Evolutionary conservation across 2,797 vertebrate species (phyloP).

Genomic region (Urocyon cinereoargenteus): DNA sequence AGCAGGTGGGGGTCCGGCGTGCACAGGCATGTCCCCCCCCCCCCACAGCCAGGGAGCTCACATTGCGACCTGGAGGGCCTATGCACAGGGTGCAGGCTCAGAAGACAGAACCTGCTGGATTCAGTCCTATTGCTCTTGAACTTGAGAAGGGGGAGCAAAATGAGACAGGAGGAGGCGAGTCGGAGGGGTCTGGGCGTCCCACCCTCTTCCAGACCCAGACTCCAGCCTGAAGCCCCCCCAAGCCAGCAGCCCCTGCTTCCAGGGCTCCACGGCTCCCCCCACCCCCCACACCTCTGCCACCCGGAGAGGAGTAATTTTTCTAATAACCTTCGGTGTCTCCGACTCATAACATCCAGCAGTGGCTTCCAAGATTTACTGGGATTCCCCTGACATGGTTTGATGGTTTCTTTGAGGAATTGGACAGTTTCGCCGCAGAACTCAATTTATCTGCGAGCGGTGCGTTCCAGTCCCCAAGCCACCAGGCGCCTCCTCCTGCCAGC

Average conservation of each 20-base stretch:
- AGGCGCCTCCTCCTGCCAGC: not conserved
- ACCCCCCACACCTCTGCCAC: accelerated
- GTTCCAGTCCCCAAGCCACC: not conserved
- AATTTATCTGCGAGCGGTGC: accelerated
- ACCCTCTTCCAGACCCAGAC: not conserved
- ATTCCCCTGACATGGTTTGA: not conserved
- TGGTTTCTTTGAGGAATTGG: not conserved
- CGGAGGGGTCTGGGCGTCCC: accelerated
- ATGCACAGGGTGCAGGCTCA: accelerated
- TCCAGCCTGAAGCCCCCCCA: not conserved
- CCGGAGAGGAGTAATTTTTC: not conserved
- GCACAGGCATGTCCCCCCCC: not conserved
- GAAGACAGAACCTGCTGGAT: not conserved
- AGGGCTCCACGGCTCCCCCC: accelerated
- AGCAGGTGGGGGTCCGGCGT: not conserved
- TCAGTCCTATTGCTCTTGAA: not conserved
- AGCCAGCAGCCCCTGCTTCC: not conserved
- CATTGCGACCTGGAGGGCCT: accelerated
- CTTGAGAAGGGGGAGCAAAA: not conserved
- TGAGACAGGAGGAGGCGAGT: not conserved
- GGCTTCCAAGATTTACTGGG: not conserved
- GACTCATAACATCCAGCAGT: not conserved
- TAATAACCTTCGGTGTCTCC: not conserved
- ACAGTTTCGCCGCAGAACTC: not conserved
- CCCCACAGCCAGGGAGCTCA: not conserved